Conservation (phyloP, 2,797 vertebrate species). For the Jordanella pulchra region DNA sequence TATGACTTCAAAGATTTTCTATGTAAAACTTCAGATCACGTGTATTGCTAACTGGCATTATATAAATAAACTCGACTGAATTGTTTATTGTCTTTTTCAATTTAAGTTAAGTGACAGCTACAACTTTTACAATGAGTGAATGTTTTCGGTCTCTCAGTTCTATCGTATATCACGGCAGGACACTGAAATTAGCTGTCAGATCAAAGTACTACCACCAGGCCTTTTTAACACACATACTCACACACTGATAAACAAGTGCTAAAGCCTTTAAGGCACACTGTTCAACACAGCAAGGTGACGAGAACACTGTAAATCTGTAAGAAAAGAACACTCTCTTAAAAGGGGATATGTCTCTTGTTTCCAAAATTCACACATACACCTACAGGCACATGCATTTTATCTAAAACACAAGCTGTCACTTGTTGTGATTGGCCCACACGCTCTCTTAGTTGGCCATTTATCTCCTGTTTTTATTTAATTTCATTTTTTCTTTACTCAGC, state of each 20-base stretch:
- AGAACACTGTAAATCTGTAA: constrained; percentile 72
- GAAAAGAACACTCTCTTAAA: constrained; percentile 60
- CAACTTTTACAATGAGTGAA: constrained; percentile 24
- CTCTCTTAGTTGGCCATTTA: constrained; percentile 61
- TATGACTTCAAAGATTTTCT: no score
- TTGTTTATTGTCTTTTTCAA: not conserved
- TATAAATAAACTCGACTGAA: not conserved
- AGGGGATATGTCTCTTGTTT: constrained; percentile 61
- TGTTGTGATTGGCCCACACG: constrained; percentile 49
- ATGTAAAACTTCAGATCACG: no score
- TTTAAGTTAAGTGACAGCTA: not conserved
- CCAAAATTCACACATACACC: constrained; percentile 17
- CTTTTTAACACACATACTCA: constrained; percentile 16
- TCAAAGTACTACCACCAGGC: constrained; percentile 43
- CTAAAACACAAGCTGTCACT: constrained; percentile 53
- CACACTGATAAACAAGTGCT: constrained; percentile 69
- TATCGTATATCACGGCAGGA: constrained; percentile 56
- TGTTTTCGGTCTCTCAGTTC: constrained; percentile 27
- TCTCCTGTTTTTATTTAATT: constrained; percentile 66
- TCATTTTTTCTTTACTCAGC: constrained; percentile 58
- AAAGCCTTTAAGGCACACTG: constrained; percentile 70
- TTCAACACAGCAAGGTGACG: constrained; percentile 71
- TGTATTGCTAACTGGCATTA: no score
- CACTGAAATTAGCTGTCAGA: constrained; percentile 72
- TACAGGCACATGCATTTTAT: constrained; percentile 34